Conservation (phyloP, 37 sponge, comb jelly and placozoan species). For the Trichoplax adhaerens region DNA sequence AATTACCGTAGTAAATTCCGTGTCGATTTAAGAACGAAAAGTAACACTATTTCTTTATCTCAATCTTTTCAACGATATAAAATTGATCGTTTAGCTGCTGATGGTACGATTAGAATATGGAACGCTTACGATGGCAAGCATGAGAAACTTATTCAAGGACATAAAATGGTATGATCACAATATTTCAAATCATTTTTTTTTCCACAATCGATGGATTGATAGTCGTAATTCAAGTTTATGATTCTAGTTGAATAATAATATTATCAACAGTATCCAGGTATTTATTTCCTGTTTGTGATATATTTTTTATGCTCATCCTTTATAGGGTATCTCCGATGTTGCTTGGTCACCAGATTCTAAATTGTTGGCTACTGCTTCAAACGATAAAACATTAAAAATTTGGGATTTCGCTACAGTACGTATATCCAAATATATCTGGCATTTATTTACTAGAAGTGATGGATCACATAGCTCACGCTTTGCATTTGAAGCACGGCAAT, state of each 20-base stretch:
- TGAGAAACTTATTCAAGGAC: constrained; percentile 86
- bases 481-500: too few relatives aligned
- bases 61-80: not conserved
- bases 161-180: constrained; percentile 42
- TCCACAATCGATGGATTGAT: not conserved
- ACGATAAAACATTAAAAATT: constrained; percentile 85
- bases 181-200: too few relatives aligned
- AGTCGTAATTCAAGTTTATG: not conserved
- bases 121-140: constrained; percentile 90
- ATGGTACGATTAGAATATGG: constrained; percentile 91
- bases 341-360: constrained; percentile 96
- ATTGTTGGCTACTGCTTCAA: constrained; percentile 76
- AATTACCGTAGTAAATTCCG: too few relatives aligned
- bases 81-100: constrained; percentile 28
- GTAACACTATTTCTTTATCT: not conserved
- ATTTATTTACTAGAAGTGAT: too few relatives aligned
- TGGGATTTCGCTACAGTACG: constrained; percentile 88
- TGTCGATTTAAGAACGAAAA: not conserved
- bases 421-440: not conserved
- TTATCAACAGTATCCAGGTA: too few relatives aligned
- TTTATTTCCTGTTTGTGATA: not conserved
- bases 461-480: too few relatives aligned
- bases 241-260: not conserved
- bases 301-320: not conserved
- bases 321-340: constrained; percentile 91